Evolutionary conservation across 2,797 vertebrate species (phyloP).

Genomic region (Epinephelus awoara): DNA sequence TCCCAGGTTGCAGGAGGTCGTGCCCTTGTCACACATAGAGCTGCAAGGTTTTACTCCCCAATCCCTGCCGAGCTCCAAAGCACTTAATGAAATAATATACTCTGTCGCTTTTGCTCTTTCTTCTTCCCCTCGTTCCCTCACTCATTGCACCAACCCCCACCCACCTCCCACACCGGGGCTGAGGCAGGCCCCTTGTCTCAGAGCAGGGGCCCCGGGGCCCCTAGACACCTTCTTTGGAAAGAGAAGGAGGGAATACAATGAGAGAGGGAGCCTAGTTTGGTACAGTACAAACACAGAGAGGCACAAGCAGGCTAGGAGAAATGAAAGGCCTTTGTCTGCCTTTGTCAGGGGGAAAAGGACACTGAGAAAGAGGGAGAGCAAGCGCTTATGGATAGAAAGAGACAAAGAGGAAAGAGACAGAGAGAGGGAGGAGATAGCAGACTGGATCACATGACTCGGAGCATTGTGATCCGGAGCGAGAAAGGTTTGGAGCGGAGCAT

Average conservation of each 20-base stretch:
- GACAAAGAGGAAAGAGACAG: slow-evolving; percentile 57
- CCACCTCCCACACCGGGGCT: slow-evolving; percentile 49
- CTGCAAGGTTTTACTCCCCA: slow-evolving; percentile 90
- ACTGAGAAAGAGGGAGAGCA: slow-evolving; percentile 69
- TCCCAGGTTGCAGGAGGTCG: slow-evolving; percentile 92
- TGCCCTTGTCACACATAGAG: slow-evolving; percentile 94
- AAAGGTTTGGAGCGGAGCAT: slow-evolving; percentile 78
- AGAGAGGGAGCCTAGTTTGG: slow-evolving; percentile 75
- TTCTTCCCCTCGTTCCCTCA: slow-evolving; percentile 64
- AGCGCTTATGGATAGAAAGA: slow-evolving; percentile 49
- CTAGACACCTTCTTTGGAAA: slow-evolving; percentile 80
- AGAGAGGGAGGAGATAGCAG: slow-evolving; percentile 65
- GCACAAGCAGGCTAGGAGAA: slow-evolving; percentile 71
- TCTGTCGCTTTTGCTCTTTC: slow-evolving; percentile 79
- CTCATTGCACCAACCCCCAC: slow-evolving; percentile 40
- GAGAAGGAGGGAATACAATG: slow-evolving; percentile 72
- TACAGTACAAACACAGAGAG: slow-evolving; percentile 82
- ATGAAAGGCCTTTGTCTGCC: slow-evolving; percentile 82
- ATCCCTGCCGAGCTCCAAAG: slow-evolving; percentile 89
- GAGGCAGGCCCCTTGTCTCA: slow-evolving; percentile 72
- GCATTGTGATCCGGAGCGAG: slow-evolving; percentile 80
- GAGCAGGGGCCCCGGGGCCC: slow-evolving; percentile 74
- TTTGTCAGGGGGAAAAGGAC: slow-evolving; percentile 67
- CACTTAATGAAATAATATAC: slow-evolving; percentile 99
- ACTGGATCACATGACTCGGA: slow-evolving; percentile 78